A percentile compares a stretch with the other conserved stretches of the same genome.
Evolutionary conservation across 2,113 vertebrate genomes (phyloP).

Genomic region (Uria lomvia): DNA sequence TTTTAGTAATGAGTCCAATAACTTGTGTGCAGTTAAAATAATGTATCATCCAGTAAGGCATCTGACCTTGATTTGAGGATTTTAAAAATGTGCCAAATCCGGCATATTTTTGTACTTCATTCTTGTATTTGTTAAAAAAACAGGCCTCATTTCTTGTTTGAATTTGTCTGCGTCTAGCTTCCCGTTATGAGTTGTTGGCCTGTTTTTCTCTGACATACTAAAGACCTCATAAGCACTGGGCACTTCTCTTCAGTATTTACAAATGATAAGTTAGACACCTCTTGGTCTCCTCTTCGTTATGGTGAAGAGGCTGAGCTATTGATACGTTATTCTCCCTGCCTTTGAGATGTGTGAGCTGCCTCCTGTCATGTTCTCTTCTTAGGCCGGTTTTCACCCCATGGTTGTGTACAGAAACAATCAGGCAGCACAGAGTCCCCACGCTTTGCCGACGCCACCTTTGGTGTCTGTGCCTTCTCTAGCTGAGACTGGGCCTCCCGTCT

Average conservation of each 20-base stretch:
- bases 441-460: neutral
- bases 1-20: slow-evolving; percentile 10
- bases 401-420: neutral
- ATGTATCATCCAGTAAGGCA: neutral
- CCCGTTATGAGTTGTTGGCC: neutral
- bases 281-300: neutral
- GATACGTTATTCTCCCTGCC: fast-evolving
- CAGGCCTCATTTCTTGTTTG: neutral
- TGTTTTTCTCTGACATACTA: neutral
- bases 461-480: neutral
- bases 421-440: neutral
- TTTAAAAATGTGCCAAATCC: neutral
- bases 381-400: neutral
- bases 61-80: slow-evolving; percentile 4
- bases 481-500: neutral
- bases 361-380: neutral
- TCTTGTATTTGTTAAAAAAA: neutral
- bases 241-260: neutral
- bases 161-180: neutral
- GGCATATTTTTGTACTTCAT: neutral
- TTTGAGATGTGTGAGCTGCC: neutral
- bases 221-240: neutral
- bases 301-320: neutral
- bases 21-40: neutral
- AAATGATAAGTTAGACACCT: neutral